Evolutionary conservation across 2,797 vertebrate genomes (phyloP).

Genomic region (Hyperoplus immaculatus): DNA sequence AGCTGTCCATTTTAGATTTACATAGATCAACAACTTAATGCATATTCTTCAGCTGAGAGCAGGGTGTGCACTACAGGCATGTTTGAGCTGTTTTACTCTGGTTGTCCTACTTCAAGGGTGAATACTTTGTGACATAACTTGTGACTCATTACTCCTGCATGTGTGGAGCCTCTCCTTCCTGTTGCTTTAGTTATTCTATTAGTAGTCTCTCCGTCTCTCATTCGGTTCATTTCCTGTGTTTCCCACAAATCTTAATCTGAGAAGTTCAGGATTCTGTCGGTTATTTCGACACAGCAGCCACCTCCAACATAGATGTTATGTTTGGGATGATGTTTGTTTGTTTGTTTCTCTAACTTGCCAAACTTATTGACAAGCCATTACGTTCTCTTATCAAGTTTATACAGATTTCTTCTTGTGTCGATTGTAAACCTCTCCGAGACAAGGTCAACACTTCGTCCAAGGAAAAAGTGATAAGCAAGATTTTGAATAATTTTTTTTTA

Average conservation of each 20-base stretch:
- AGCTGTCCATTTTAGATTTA: background rate
- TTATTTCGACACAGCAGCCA: background rate
- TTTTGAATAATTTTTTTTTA: no score
- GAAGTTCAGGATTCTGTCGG: background rate
- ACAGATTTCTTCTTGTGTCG: background rate
- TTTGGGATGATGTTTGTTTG: background rate
- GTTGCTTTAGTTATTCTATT: background rate
- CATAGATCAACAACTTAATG: background rate
- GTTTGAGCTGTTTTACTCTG: background rate
- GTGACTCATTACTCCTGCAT: conserved; percentile 7
- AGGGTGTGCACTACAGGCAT: background rate
- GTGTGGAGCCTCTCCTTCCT: background rate
- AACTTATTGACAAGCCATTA: background rate
- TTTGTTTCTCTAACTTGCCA: background rate
- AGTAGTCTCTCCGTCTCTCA: background rate
- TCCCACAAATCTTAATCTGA: background rate
- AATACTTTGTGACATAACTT: background rate
- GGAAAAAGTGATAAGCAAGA: background rate
- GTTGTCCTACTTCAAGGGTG: background rate
- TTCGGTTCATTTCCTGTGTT: conserved; percentile 6
- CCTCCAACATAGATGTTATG: background rate
- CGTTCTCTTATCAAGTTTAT: background rate
- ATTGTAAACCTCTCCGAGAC: background rate
- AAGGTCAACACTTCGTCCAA: background rate
- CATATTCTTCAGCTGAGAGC: background rate